phyloP scores from a whole-genome alignment of 2,113 vertebrate species.

The Corythaeola cristata region DNA sequence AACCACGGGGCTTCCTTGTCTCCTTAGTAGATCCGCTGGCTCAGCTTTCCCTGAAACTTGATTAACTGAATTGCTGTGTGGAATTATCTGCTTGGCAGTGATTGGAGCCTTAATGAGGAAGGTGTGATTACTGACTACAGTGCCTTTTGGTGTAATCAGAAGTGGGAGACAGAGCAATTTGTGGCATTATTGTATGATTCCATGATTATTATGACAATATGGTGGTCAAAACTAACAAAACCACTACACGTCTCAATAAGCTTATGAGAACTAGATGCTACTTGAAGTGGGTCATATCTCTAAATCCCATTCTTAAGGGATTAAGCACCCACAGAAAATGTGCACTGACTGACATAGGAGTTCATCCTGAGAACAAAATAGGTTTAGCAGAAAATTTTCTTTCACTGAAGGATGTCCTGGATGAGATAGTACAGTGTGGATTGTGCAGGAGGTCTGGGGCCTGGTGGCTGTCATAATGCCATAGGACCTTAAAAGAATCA shows the following conservation, averaged over 20 bases:
- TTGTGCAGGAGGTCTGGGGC: neutral
- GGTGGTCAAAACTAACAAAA: neutral
- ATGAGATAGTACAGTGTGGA: neutral
- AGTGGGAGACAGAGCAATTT: neutral
- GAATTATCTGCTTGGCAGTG: neutral
- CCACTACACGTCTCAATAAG: neutral
- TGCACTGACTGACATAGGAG: neutral
- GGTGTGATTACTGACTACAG: neutral
- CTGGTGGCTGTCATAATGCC: fast-evolving
- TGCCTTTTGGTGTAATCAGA: neutral
- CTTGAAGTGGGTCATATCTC: neutral
- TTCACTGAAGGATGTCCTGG: neutral
- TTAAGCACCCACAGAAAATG: neutral
- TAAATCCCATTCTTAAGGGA: neutral
- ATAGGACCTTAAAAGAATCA: neutral
- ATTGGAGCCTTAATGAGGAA: neutral
- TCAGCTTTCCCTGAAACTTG: neutral
- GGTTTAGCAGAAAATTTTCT: neutral
- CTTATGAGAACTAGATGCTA: neutral
- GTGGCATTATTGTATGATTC: no score
- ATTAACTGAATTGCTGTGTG: neutral
- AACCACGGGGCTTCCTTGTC: neutral
- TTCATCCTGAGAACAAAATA: neutral
- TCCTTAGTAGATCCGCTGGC: neutral
- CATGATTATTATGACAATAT: neutral